Conservation (phyloP, 2,888 invertebrate genomes). For the Furcula furcula region DNA sequence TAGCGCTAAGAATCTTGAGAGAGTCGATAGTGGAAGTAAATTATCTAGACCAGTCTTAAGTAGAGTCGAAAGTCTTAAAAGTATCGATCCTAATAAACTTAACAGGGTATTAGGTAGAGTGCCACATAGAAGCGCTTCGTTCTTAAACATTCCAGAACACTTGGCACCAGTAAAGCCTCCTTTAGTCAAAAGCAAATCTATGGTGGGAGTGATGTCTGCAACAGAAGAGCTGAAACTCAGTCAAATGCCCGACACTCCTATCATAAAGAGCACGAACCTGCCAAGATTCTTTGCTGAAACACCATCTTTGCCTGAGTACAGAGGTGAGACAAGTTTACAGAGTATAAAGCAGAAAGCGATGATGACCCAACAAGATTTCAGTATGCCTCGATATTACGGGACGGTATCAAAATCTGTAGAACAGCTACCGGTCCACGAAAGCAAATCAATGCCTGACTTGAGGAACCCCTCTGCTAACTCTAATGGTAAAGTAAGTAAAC, state of each 20-base stretch:
- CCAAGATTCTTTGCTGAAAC: slow-evolving; percentile 73
- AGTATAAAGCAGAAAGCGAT: slow-evolving; percentile 77
- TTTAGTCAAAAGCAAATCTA: slow-evolving; percentile 65
- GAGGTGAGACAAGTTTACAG: slow-evolving; percentile 66
- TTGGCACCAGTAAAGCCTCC: slow-evolving; percentile 66
- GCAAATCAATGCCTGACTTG: slow-evolving; percentile 77
- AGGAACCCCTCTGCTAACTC: slow-evolving; percentile 44
- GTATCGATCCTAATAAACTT: slow-evolving; percentile 64
- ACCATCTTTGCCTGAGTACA: slow-evolving; percentile 64
- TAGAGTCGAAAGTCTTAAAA: slow-evolving; percentile 72
- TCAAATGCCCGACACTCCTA: slow-evolving; percentile 72
- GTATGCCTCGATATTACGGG: slow-evolving; percentile 84
- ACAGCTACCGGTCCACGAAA: slow-evolving; percentile 59
- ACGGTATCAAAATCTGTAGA: slow-evolving; percentile 53
- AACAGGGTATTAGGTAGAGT: slow-evolving; percentile 68
- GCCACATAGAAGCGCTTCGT: slow-evolving; percentile 74
- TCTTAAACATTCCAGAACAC: slow-evolving; percentile 71
- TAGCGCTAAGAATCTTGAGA: slow-evolving; percentile 61
- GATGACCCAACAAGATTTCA: slow-evolving; percentile 78
- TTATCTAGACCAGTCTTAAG: slow-evolving; percentile 49
- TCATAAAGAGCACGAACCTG: slow-evolving; percentile 70
- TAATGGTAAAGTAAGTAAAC: slow-evolving; percentile 63
- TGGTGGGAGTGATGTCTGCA: slow-evolving; percentile 59
- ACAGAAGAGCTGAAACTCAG: slow-evolving; percentile 61
- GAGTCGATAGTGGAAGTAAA: slow-evolving; percentile 56